These are phyloP conservation scores for Solea senegalensis DNA, from an alignment of 2,113 vertebrate species.

Conservation along the genomic window DNA sequence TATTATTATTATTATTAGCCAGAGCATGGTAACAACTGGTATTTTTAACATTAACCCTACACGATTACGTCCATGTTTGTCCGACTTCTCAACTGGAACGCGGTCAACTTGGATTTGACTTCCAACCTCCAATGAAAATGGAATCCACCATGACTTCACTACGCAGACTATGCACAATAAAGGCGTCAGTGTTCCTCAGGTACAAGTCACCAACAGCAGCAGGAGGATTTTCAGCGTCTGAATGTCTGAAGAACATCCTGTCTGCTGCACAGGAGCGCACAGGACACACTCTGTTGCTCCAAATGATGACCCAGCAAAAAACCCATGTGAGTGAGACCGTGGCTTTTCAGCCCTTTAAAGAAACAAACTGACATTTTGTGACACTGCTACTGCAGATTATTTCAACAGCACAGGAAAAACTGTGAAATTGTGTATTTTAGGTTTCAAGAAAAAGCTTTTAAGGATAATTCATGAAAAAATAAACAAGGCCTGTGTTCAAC, in stretches of 20 bases:
- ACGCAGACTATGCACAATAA: constrained; percentile 22
- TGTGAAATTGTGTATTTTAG: too few relatives aligned
- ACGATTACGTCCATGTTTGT: too few relatives aligned
- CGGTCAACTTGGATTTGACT: too few relatives aligned
- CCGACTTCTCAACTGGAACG: too few relatives aligned
- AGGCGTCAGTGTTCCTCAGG: constrained; percentile 41
- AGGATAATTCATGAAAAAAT: neutral
- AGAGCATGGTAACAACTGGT: too few relatives aligned
- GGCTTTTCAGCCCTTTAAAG: neutral
- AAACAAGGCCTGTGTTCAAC: constrained; percentile 1
- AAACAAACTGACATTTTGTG: neutral
- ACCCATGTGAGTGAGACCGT: neutral
- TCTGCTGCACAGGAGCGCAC: constrained; percentile 7
- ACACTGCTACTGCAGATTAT: too few relatives aligned
- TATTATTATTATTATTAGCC: too few relatives aligned
- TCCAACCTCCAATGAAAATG: too few relatives aligned
- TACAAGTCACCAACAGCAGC: constrained; percentile 16
- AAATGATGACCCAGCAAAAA: neutral
- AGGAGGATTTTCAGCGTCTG: constrained; percentile 17
- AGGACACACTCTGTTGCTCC: neutral
- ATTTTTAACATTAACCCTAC: too few relatives aligned
- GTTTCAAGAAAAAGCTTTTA: too few relatives aligned
- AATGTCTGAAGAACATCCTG: constrained; percentile 10
- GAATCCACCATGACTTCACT: neutral
- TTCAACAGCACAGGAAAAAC: neutral